Conservation (phyloP, 2,113 vertebrate species). For the Colius striatus region DNA sequence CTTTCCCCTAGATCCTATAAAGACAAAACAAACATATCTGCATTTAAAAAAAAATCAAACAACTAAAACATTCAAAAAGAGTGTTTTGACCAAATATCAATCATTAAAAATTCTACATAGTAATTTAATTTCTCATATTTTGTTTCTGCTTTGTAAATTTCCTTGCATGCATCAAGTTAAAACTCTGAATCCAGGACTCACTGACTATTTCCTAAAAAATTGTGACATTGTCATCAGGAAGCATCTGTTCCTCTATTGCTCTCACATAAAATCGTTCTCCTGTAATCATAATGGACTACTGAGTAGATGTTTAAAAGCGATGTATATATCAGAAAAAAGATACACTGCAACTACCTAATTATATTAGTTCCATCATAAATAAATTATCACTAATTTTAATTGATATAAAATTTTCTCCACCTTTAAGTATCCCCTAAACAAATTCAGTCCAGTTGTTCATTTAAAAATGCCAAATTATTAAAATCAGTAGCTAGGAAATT, state of each 20-base stretch:
- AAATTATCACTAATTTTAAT: constrained; percentile 54
- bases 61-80: neutral
- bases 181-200: constrained; percentile 58
- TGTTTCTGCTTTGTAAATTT: constrained; percentile 52
- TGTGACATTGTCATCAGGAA: constrained; percentile 71
- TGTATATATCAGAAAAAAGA: constrained; percentile 53
- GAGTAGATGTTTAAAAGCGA: constrained; percentile 71
- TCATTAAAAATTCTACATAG: neutral
- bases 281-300: constrained; percentile 19
- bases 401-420: constrained; percentile 50
- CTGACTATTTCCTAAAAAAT: constrained; percentile 71
- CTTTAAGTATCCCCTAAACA: constrained; percentile 54
- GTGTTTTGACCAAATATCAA: neutral
- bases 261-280: constrained; percentile 63
- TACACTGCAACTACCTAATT: constrained; percentile 50
- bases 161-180: constrained; percentile 34
- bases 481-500: constrained; percentile 8
- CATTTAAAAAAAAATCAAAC: neutral
- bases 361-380: constrained; percentile 60
- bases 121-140: constrained; percentile 30
- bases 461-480: constrained; percentile 50
- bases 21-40: neutral
- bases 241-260: constrained; percentile 72
- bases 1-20: constrained; percentile 34
- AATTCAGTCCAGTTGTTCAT: constrained; percentile 23